Conservation (phyloP, 2,113 vertebrate genomes). For the Pseudopodoces humilis region DNA sequence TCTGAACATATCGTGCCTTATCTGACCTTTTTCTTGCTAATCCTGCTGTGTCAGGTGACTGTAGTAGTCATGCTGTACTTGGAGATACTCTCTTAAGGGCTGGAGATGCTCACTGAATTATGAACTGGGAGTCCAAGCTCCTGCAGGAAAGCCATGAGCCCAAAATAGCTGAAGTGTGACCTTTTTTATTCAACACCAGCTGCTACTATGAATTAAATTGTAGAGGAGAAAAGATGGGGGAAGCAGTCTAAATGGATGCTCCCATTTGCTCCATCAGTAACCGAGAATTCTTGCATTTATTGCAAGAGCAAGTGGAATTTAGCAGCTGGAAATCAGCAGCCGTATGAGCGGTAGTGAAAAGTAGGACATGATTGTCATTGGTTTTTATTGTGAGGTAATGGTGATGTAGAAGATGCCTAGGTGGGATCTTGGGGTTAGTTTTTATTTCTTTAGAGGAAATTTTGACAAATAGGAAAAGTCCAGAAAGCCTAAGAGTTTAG, state of each 20-base stretch:
- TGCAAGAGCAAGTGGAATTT: background rate
- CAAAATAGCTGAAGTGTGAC: background rate
- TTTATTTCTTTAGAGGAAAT: background rate
- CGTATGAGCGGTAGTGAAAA: background rate
- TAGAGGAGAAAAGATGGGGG: background rate
- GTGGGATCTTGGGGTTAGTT: background rate
- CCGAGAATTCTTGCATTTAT: background rate
- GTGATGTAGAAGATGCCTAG: background rate
- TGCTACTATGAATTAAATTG: background rate
- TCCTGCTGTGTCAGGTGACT: background rate
- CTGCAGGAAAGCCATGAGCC: background rate
- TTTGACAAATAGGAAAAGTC: background rate
- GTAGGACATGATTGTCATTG: background rate
- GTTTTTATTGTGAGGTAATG: background rate
- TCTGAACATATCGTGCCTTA: background rate
- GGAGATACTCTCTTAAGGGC: background rate
- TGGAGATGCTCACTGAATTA: background rate
- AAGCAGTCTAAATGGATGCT: background rate
- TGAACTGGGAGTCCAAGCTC: background rate
- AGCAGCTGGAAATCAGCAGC: background rate
- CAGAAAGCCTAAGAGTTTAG: background rate
- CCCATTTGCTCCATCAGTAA: background rate
- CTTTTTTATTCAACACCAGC: background rate
- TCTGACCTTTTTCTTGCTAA: background rate
- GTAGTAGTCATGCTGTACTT: background rate